phyloP scores from a whole-genome alignment of 2,888 invertebrate species.

The Ceramica pisi region DNA sequence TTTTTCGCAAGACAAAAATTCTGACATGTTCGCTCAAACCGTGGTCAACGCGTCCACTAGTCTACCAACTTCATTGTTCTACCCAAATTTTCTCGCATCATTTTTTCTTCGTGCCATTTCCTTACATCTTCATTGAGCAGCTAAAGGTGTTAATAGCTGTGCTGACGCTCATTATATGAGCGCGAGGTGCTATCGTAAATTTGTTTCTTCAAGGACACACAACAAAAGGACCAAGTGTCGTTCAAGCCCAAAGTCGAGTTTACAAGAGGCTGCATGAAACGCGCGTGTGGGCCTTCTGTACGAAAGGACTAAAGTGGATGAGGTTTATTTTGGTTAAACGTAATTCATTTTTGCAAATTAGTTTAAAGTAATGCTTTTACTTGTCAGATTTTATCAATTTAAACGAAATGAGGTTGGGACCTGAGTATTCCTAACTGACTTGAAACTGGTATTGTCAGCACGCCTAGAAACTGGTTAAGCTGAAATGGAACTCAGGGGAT shows the following conservation, averaged over 20 bases:
- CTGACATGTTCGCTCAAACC: not conserved
- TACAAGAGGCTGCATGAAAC: conserved; percentile 87
- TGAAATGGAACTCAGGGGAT: no score
- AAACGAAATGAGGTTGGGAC: no score
- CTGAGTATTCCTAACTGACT: no score
- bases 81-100: conserved; percentile 11
- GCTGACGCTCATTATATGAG: conserved; percentile 85
- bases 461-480: no score
- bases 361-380: no score
- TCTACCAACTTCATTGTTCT: conserved; percentile 23
- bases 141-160: conserved; percentile 87
- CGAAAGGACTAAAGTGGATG: conserved; percentile 73
- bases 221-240: conserved; percentile 88
- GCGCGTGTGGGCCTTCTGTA: conserved; percentile 86
- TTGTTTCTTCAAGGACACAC: conserved; percentile 84
- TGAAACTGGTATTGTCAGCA: not conserved
- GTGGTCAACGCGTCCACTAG: conserved; percentile 3
- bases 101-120: conserved; percentile 37
- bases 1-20: no score
- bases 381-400: no score
- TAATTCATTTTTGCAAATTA: no score
- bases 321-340: conserved; percentile 16
- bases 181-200: conserved; percentile 86
- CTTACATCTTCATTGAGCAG: conserved; percentile 83
- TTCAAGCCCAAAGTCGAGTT: conserved; percentile 87